Base-by-base conservation (phyloP, 2,797 vertebrate genomes). In the Muraenolepis orangiensis region DNA sequence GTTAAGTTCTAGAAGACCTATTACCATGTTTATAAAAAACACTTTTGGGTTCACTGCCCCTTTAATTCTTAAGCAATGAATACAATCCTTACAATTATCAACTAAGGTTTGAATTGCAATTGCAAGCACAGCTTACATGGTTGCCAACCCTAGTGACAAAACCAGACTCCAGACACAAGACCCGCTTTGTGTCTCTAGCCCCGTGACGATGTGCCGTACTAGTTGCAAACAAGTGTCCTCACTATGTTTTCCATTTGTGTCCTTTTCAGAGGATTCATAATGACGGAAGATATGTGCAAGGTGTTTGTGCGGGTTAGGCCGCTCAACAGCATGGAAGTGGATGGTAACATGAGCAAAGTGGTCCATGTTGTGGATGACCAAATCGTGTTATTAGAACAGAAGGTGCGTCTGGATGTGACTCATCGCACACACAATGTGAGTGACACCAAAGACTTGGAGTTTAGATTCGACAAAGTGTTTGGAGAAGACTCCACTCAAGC, bases 271-370 rank as follows among this genome's bases (percentile, higher is more conserved):
- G 68, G 67, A 23, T 57, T 73, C 73, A 95, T 93, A 91, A 91
- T 94, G 87, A 73, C 80, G 30, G 91, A 85, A n/a, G 85, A 95
- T 40, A 91, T 96, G 6, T 97, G 96, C 83, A 98, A 94, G 84
- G 98, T 99, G 82, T 95, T 96, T 20, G 93, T 98, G 71, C 95
- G 98, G 13, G 96, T 99, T 78, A 96, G 97, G 64, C 97, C 98
- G 1, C 83, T 93, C 80, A 96, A 88, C 4, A 79, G 93, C 10
- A 95, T 74, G 16, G 97, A 98, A 84, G 95, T 88, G 78, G 80
- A 87, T 0, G 91, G 93, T 76, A 95, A 93, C 76, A 93, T 87
- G 26, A 92, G 74, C 32, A 96, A 90, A 78, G 95, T 98, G 26
- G 92, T 98, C 38, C 95, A 96, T 4, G 97, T 98, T 29, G 94